These are phyloP conservation scores for Bucorvus abyssinicus DNA, from an alignment of 2,797 vertebrate genomes.

Conservation along the genomic window DNA sequence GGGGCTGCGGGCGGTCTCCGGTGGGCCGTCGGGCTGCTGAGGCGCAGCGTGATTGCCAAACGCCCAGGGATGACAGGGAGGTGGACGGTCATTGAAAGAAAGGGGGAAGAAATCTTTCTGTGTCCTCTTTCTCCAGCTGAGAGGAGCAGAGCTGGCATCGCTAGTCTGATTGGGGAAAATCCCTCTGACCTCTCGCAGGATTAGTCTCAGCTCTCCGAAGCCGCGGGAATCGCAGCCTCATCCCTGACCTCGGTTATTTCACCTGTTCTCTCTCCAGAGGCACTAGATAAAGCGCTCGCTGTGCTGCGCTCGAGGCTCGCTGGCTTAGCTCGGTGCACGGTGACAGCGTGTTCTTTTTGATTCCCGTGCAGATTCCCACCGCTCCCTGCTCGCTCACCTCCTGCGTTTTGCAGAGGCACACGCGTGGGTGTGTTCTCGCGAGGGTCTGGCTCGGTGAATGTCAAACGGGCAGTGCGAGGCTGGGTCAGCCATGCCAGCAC, in stretches of 20 bases:
- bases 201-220: neutral
- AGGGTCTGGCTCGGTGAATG: fast-evolving
- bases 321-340: neutral
- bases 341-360: neutral
- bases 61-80: neutral
- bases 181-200: neutral
- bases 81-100: neutral
- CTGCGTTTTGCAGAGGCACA: neutral
- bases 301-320: neutral
- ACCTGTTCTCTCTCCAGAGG: conserved; percentile 15
- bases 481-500: neutral
- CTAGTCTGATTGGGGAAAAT: conserved; percentile 19
- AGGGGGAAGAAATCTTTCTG: neutral
- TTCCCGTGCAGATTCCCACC: neutral
- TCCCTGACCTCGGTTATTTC: conserved; percentile 23
- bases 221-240: neutral
- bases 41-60: neutral
- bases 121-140: neutral
- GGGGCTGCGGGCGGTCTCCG: neutral
- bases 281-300: neutral
- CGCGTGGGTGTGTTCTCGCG: fast-evolving
- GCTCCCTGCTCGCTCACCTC: neutral
- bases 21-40: neutral
- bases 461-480: neutral
- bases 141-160: neutral